These are phyloP conservation scores for Caenorhabditis virilis DNA, from an alignment of 2,888 invertebrate genomes.

Conservation along the genomic window DNA sequence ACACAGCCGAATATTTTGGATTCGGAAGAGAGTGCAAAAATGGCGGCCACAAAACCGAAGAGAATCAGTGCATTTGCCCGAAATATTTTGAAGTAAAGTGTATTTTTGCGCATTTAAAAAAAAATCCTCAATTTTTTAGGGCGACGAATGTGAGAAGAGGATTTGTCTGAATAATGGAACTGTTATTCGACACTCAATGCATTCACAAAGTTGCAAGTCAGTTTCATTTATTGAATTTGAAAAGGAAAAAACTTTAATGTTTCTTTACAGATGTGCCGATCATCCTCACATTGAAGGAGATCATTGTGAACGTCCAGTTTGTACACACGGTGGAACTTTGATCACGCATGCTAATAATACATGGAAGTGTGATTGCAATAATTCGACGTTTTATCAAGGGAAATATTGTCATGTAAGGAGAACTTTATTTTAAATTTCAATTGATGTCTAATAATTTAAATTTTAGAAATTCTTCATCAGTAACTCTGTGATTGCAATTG, in stretches of 20 bases:
- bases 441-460: neutral
- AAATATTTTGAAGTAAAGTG: slow-evolving; percentile 40
- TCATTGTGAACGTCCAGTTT: slow-evolving; percentile 59
- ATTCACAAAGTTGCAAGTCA: too few species aligned
- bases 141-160: slow-evolving; percentile 52
- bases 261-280: slow-evolving; percentile 52
- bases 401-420: slow-evolving; percentile 39
- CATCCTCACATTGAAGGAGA: slow-evolving; percentile 57
- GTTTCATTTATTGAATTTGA: too few species aligned
- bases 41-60: slow-evolving; percentile 47
- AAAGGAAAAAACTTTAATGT: too few species aligned
- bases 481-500: slow-evolving; percentile 8
- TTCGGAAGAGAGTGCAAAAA: slow-evolving; percentile 56
- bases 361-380: slow-evolving; percentile 53
- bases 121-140: slow-evolving; percentile 12
- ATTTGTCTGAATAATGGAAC: slow-evolving; percentile 52
- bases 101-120: slow-evolving; percentile 7
- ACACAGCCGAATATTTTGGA: slow-evolving; percentile 46
- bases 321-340: slow-evolving; percentile 52
- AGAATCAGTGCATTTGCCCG: slow-evolving; percentile 51
- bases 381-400: slow-evolving; percentile 44
- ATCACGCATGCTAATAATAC: slow-evolving; percentile 23
- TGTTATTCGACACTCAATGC: slow-evolving; percentile 24
- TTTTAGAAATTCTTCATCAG: slow-evolving; percentile 6
- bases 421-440: neutral